Evolutionary conservation across 2,113 vertebrate species (phyloP), one percentile per base, ranked within the genome.

Genomic region (Oryzias woworae): DNA sequence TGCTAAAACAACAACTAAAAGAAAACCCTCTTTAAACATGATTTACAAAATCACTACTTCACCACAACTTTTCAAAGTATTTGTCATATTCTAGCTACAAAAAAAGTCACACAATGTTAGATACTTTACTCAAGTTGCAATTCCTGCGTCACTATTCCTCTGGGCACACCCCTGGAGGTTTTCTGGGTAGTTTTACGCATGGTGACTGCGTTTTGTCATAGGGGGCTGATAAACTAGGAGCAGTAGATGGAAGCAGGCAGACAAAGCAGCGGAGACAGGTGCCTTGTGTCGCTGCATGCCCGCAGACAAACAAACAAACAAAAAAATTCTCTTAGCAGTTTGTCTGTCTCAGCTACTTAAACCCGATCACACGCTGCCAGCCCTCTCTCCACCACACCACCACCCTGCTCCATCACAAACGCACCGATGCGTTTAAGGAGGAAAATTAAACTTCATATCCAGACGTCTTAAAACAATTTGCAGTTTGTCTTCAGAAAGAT

Each of bases 321-420:
- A 85, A 81, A 71, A 83, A 81, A 79, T 51, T 62, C 43, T 42
- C 17, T 57, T 44, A 42, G 36, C 72, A 58, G 28, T 65, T 65
- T 23, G 15, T 41, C 55, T 26, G n/a, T 53, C 62, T 36, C 57
- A n/a, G 58, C 46, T 60, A 41, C 28, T 59, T n/a, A 26, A 7
- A 43, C 26, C 15, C 22, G 45, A n/a, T 14, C 45, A 44, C 13
- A 12, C 41, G 17, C 47, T 7, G 60, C 44, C 10, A 15, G 28
- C 17, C 7, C 28, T 46, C 13, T 48, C 3, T 15, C 49, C 14
- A 64, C 4, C 55, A 6, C 71, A 18, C 45, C 50, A 1, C 28
- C 47, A 43, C 22, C 31, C 24, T 24, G 51, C 42, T 69, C 57
- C 58, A 48, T 53, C 71, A 58, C 50, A 51, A 42, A 64, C 58